Conservation (phyloP, 2,888 invertebrate species). For the Pristionchus arcanus region DNA sequence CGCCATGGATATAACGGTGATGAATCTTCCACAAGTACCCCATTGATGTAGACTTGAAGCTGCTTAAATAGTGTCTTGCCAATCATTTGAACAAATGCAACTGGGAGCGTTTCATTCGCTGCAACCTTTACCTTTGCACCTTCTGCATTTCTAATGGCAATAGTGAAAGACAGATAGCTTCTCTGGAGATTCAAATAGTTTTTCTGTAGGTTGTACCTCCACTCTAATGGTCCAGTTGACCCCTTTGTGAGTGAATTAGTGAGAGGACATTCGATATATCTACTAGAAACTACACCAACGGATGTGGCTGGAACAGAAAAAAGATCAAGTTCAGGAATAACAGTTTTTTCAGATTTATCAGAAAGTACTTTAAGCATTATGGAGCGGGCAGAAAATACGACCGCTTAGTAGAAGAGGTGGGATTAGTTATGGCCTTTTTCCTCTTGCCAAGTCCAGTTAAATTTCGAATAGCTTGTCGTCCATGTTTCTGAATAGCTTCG, state of each 20-base stretch:
- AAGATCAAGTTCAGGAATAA: constrained; percentile 43
- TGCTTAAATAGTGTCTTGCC: constrained; percentile 35
- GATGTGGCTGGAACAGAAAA: constrained; percentile 34
- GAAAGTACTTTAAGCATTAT: constrained; percentile 33
- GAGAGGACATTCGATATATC: constrained; percentile 30
- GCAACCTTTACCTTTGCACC: background rate
- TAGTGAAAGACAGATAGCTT: background rate
- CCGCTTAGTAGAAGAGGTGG: background rate
- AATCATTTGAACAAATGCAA: too few relatives aligned
- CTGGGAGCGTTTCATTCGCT: background rate
- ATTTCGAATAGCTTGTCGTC: too few relatives aligned
- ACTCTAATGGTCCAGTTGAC: constrained; percentile 25
- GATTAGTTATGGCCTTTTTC: background rate
- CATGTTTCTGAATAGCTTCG: too few relatives aligned
- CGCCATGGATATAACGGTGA: background rate
- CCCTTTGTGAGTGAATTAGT: background rate
- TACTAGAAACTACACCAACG: background rate
- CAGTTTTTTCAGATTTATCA: background rate
- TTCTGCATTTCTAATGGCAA: background rate
- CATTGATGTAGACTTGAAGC: background rate
- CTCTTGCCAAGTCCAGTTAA: background rate
- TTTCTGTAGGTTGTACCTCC: background rate
- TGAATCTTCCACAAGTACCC: background rate
- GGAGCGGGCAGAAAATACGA: background rate
- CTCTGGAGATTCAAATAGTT: background rate